A percentile compares a stretch with the other conserved stretches of the same genome.
Evolutionary conservation across 2,888 invertebrate species (phyloP).

Genomic region (Volucella zonaria): DNA sequence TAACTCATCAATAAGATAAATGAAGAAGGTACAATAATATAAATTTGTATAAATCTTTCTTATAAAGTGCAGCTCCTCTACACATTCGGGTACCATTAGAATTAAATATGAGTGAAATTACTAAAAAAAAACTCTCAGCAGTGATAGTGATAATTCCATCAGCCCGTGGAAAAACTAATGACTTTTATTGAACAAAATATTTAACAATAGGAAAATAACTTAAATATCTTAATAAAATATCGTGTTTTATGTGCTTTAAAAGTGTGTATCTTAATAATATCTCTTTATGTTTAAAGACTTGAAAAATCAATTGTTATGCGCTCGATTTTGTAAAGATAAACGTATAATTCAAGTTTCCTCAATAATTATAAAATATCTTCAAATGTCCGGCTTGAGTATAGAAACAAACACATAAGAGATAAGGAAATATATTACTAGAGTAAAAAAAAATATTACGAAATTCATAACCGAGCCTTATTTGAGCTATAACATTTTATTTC

Average conservation of each 20-base stretch:
- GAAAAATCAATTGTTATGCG: slow-evolving; percentile 42
- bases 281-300: slow-evolving; percentile 33
- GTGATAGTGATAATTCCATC: too few species aligned
- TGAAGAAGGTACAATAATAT: slow-evolving; percentile 7
- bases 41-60: neutral
- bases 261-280: neutral
- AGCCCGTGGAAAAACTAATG: too few species aligned
- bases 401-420: neutral
- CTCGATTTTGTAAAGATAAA: slow-evolving; percentile 51
- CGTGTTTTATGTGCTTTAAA: too few species aligned
- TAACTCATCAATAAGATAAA: slow-evolving; percentile 10
- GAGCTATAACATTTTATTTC: slow-evolving; percentile 58
- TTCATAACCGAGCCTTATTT: neutral
- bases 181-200: too few species aligned
- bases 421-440: neutral
- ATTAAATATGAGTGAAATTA: too few species aligned
- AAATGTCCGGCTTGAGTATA: neutral
- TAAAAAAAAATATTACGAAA: too few species aligned
- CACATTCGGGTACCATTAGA: too few species aligned
- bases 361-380: slow-evolving; percentile 10
- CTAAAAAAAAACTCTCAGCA: too few species aligned
- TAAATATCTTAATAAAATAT: too few species aligned
- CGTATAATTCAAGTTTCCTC: neutral
- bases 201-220: too few species aligned
- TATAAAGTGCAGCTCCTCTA: too few species aligned